These are phyloP conservation scores for Gallinago stenura DNA, from an alignment of 2,797 vertebrate species.

Conservation along the genomic window DNA sequence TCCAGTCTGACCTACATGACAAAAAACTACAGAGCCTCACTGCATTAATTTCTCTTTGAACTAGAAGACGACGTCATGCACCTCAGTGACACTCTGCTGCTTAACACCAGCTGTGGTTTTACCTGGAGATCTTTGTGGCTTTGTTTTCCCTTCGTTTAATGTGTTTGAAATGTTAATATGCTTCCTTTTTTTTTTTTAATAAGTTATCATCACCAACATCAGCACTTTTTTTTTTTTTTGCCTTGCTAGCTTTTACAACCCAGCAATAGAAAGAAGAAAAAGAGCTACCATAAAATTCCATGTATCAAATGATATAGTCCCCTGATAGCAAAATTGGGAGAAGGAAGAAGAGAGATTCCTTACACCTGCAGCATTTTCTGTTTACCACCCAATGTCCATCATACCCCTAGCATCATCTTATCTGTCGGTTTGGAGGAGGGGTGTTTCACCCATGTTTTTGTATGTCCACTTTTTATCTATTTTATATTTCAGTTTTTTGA, in stretches of 20 bases:
- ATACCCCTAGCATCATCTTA: neutral
- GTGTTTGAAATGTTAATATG: conserved; percentile 61
- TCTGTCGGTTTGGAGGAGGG: neutral
- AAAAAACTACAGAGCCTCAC: conserved; percentile 23
- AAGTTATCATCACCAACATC: neutral
- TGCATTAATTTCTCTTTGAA: conserved; percentile 63
- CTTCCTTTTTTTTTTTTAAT: neutral
- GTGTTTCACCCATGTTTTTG: neutral
- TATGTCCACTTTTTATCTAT: neutral
- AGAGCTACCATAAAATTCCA: neutral
- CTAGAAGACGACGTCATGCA: neutral
- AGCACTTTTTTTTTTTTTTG: neutral
- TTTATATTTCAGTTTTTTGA: neutral
- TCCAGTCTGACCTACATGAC: conserved; percentile 44
- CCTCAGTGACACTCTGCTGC: conserved; percentile 8
- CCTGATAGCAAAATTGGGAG: neutral
- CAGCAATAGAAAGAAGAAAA: neutral
- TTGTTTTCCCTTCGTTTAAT: conserved; percentile 25
- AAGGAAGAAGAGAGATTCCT: neutral
- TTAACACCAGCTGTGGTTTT: conserved; percentile 7
- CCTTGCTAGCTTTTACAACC: neutral
- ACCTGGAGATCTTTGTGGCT: conserved; percentile 22
- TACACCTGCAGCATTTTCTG: neutral
- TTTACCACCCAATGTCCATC: neutral
- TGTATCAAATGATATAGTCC: neutral